Evolutionary conservation across 2,797 vertebrate genomes (phyloP).

Genomic region (Pangasius mekongensis): DNA sequence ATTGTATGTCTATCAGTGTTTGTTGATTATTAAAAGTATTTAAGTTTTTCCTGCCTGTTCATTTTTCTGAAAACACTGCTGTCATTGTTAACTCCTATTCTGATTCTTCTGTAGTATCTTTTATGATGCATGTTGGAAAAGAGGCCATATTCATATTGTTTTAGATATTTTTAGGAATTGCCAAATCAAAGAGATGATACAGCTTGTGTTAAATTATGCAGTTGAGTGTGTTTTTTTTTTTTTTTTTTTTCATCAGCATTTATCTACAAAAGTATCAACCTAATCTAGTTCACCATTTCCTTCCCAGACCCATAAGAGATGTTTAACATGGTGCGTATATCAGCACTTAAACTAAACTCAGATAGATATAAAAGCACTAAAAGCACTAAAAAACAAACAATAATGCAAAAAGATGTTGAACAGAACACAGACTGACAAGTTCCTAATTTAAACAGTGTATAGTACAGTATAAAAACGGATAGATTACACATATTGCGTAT

Average conservation of each 20-base stretch:
- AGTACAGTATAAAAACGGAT: slow-evolving; percentile 9
- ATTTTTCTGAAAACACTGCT: background rate
- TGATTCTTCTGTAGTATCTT: background rate
- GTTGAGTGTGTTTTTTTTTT: background rate
- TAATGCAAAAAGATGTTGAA: background rate
- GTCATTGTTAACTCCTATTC: no score
- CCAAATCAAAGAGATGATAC: background rate
- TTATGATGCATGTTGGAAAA: background rate
- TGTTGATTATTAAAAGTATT: slow-evolving; percentile 31
- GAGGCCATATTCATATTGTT: background rate
- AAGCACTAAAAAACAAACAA: background rate
- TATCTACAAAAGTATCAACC: background rate
- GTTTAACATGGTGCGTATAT: background rate
- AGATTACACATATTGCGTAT: background rate
- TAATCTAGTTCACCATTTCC: background rate
- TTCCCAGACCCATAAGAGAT: no score
- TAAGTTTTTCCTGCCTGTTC: background rate
- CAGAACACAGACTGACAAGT: background rate
- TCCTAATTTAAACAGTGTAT: background rate
- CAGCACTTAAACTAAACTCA: background rate
- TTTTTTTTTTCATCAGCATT: no score
- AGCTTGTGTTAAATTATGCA: background rate
- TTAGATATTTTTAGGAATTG: background rate
- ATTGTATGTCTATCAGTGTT: background rate
- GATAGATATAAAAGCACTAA: background rate